Evolutionary conservation across 1,140 invertebrate genomes (phyloP).

Genomic region (Drosophila guanche): DNA sequence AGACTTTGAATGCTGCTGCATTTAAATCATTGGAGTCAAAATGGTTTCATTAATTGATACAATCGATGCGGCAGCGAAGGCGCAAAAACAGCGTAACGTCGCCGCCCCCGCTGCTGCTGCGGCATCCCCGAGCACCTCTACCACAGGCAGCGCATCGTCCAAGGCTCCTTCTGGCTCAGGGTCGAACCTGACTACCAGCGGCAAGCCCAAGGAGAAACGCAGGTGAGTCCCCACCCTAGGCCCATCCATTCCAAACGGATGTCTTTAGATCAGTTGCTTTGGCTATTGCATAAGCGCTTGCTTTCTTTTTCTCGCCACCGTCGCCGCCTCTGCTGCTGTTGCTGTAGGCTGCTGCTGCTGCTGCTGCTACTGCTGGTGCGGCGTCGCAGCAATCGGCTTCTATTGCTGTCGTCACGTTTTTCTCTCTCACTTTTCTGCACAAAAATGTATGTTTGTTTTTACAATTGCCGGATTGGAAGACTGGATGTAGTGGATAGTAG

Average conservation of each 20-base stretch:
- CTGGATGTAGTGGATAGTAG: background rate
- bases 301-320: slow-evolving; percentile 63
- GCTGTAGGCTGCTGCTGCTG: slow-evolving; percentile 14
- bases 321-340: slow-evolving; percentile 23
- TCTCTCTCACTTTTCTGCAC: slow-evolving; percentile 12
- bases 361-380: slow-evolving; percentile 31
- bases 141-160: slow-evolving; percentile 10
- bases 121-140: slow-evolving; percentile 17
- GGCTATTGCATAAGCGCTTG: slow-evolving; percentile 71
- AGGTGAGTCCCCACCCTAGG: slow-evolving; percentile 54
- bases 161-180: background rate
- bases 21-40: slow-evolving; percentile 62
- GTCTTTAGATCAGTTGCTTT: slow-evolving; percentile 36
- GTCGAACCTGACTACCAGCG: slow-evolving; percentile 66
- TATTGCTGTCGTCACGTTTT: slow-evolving; percentile 30
- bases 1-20: slow-evolving; percentile 70
- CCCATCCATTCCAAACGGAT: slow-evolving; percentile 32
- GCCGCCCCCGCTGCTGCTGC: slow-evolving; percentile 20
- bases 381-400: slow-evolving; percentile 15
- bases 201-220: slow-evolving; percentile 81
- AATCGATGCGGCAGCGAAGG: slow-evolving; percentile 67
- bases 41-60: slow-evolving; percentile 79
- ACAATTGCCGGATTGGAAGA: background rate
- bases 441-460: slow-evolving; percentile 5
- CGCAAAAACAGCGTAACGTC: slow-evolving; percentile 59